Conservation (phyloP, 2,797 vertebrate species). For the Cryptoblepharus egeriae region DNA sequence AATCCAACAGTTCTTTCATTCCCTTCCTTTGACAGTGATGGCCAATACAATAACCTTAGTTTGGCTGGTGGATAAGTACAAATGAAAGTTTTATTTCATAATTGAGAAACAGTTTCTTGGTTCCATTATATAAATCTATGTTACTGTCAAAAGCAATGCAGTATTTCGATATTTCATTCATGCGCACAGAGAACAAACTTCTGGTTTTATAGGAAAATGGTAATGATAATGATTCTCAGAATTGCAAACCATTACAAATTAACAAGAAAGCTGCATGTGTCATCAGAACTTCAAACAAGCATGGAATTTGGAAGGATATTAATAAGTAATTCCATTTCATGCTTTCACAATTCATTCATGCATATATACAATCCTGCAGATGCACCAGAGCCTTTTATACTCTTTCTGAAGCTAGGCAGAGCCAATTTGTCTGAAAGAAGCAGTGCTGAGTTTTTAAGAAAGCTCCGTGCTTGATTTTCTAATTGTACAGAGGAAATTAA, state of each 20-base stretch:
- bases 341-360: background rate
- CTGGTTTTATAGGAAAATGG: constrained; percentile 5
- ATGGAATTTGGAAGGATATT: background rate
- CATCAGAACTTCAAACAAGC: background rate
- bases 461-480: constrained; percentile 6
- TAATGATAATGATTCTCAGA: background rate
- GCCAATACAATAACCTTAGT: background rate
- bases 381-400: background rate
- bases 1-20: background rate
- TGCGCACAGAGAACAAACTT: background rate
- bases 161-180: background rate
- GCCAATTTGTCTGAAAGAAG: background rate
- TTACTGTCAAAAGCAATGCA: background rate
- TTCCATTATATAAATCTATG: background rate
- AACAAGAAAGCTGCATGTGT: background rate
- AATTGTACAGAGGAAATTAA: constrained; percentile 15
- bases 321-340: constrained; percentile 14
- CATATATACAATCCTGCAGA: background rate
- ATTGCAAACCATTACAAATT: background rate
- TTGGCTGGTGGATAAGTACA: background rate
- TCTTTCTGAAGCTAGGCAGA: background rate
- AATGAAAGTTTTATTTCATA: background rate
- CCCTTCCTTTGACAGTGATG: background rate
- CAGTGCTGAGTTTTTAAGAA: background rate
- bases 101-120: constrained; percentile 1